Percentiles rank a stretch among this genome's conserved stretches.
Conservation (phyloP, 1,140 invertebrate species). For the Popillia japonica region DNA sequence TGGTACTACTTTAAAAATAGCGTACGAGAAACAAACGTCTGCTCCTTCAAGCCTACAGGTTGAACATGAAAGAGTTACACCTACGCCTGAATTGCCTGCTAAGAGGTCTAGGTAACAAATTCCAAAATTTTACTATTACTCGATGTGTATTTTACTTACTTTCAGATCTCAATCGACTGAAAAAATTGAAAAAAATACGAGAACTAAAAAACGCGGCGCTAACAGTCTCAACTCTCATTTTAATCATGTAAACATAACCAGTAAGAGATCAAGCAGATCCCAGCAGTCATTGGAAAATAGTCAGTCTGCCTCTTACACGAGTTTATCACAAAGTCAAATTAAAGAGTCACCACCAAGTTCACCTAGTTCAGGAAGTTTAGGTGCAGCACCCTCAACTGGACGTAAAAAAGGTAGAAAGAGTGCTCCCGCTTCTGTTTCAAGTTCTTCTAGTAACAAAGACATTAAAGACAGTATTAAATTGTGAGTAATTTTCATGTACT, state of each 20-base stretch:
- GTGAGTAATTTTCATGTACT: slow-evolving; percentile 54
- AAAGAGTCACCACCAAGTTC: slow-evolving; percentile 74
- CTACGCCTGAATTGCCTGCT: slow-evolving; percentile 57
- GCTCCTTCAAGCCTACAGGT: slow-evolving; percentile 26
- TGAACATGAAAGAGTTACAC: slow-evolving; percentile 53
- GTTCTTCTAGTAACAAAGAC: slow-evolving; percentile 62
- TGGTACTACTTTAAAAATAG: slow-evolving; percentile 62
- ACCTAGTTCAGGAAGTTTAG: slow-evolving; percentile 71
- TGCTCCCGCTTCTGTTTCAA: slow-evolving; percentile 53
- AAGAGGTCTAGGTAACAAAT: slow-evolving; percentile 59
- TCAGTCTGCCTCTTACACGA: not conserved
- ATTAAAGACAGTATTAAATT: slow-evolving; percentile 66
- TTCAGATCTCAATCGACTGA: slow-evolving; percentile 57
- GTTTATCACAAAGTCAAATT: slow-evolving; percentile 49
- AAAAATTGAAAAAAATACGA: slow-evolving; percentile 54
- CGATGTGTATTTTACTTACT: not conserved
- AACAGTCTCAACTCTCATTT: slow-evolving; percentile 45
- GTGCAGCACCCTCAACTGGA: slow-evolving; percentile 55
- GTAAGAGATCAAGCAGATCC: slow-evolving; percentile 47
- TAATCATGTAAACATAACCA: slow-evolving; percentile 38
- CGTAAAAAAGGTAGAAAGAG: slow-evolving; percentile 62
- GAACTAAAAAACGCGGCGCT: slow-evolving; percentile 53
- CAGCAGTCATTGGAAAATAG: slow-evolving; percentile 43
- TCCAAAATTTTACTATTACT: not conserved
- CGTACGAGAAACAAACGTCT: slow-evolving; percentile 62